These are phyloP conservation scores for Herminia tarsipennalis DNA, from an alignment of 2,888 invertebrate genomes.

Conservation along the genomic window DNA sequence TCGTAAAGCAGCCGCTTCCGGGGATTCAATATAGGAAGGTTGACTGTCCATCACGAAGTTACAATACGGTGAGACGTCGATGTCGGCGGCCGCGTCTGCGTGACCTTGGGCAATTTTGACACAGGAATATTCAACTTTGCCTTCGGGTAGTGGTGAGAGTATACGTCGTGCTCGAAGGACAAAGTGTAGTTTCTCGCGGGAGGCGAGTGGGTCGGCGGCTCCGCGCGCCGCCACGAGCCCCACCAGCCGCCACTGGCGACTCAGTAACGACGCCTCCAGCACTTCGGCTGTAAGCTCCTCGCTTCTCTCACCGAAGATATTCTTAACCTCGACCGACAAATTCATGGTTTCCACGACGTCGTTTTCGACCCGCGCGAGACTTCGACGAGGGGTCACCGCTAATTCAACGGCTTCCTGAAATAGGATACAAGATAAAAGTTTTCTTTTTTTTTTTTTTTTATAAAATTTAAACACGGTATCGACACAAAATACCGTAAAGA, in stretches of 20 bases:
- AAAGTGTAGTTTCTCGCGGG: slow-evolving; percentile 74
- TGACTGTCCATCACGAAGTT: slow-evolving; percentile 66
- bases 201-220: slow-evolving; percentile 54
- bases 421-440: background rate
- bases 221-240: slow-evolving; percentile 64
- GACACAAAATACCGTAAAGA: too few species aligned
- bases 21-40: slow-evolving; percentile 56
- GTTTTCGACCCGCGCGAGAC: slow-evolving; percentile 66
- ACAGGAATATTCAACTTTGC: slow-evolving; percentile 61
- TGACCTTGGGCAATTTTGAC: slow-evolving; percentile 62
- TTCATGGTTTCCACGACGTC: slow-evolving; percentile 85
- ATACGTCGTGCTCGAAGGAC: slow-evolving; percentile 69
- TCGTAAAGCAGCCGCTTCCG: slow-evolving; percentile 43
- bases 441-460: background rate
- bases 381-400: slow-evolving; percentile 82
- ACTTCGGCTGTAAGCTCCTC: slow-evolving; percentile 85
- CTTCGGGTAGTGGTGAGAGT: slow-evolving; percentile 49
- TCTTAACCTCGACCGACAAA: slow-evolving; percentile 89
- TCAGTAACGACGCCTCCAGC: slow-evolving; percentile 86
- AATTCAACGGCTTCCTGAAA: slow-evolving; percentile 85
- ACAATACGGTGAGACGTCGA: slow-evolving; percentile 61
- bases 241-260: slow-evolving; percentile 86
- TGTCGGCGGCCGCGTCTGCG: slow-evolving; percentile 52
- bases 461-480: too few species aligned
- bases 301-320: slow-evolving; percentile 88